Percentiles rank a stretch among this genome's conserved stretches.
Conservation (phyloP, 2,113 vertebrate species). For the Odobenus rosmarus region DNA sequence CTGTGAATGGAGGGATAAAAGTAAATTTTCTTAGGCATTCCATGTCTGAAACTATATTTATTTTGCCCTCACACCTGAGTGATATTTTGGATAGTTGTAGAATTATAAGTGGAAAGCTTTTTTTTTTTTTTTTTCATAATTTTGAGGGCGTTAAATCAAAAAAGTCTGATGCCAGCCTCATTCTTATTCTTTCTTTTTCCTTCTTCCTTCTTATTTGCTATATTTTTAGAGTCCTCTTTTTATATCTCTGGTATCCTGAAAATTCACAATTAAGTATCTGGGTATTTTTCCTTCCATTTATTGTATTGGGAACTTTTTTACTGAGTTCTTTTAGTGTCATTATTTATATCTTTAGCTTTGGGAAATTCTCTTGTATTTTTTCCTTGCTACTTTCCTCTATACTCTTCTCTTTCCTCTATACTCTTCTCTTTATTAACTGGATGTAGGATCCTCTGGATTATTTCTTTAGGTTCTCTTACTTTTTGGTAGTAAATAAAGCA, state of each 20-base stretch:
- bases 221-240: neutral
- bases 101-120: neutral
- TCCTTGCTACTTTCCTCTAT: neutral
- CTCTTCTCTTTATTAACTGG: neutral
- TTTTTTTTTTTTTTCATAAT: neutral
- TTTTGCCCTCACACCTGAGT: constrained; percentile 7
- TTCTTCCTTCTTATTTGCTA: neutral
- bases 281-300: neutral
- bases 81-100: constrained; percentile 27
- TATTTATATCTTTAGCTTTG: neutral
- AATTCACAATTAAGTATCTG: neutral
- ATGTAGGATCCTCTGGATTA: neutral
- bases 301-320: neutral
- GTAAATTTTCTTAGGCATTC: constrained; percentile 6
- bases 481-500: neutral
- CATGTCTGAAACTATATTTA: neutral
- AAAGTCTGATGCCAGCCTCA: neutral
- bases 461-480: neutral
- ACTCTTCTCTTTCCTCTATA: neutral
- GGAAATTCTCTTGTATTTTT: neutral
- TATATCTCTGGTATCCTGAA: neutral
- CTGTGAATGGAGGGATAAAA: neutral
- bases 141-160: neutral
- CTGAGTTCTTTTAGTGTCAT: neutral
- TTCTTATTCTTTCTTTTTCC: neutral